A percentile compares a stretch with the other conserved stretches of the same genome.
Evolutionary conservation across 2,797 vertebrate species (phyloP).

Genomic region (Gephyroberyx darwinii): DNA sequence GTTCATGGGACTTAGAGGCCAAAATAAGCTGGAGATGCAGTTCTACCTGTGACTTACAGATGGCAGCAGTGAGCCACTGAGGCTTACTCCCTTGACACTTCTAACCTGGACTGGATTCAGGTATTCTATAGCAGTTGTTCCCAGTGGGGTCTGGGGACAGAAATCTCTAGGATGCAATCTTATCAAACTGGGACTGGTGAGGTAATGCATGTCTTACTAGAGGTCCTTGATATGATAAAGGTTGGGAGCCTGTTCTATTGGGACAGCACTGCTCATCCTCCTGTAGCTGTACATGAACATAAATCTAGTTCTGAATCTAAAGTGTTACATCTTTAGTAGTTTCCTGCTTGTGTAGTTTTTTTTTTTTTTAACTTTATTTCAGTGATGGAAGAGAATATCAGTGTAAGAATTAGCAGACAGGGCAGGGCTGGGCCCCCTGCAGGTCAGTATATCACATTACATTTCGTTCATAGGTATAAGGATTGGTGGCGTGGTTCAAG

Average conservation of each 20-base stretch:
- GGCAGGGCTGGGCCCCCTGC: conserved; percentile 29
- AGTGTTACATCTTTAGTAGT: no score
- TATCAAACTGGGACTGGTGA: no score
- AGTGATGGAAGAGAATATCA: no score
- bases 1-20: conserved; percentile 27
- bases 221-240: no score
- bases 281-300: not conserved
- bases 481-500: not conserved
- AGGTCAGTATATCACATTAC: conserved; percentile 17
- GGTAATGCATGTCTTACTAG: no score
- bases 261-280: not conserved
- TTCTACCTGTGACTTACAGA: conserved; percentile 78
- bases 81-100: conserved; percentile 33
- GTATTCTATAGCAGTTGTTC: not conserved
- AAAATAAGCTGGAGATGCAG: conserved; percentile 52
- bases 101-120: not conserved
- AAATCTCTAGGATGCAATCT: not conserved
- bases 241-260: not conserved
- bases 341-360: not conserved
- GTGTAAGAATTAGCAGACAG: not conserved
- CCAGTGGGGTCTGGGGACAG: not conserved
- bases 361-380: no score
- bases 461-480: not conserved
- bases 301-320: not conserved
- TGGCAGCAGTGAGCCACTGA: conserved; percentile 90